Evolutionary conservation across 1,140 invertebrate genomes (phyloP).

Genomic region (Zaprionus tsacasi): DNA sequence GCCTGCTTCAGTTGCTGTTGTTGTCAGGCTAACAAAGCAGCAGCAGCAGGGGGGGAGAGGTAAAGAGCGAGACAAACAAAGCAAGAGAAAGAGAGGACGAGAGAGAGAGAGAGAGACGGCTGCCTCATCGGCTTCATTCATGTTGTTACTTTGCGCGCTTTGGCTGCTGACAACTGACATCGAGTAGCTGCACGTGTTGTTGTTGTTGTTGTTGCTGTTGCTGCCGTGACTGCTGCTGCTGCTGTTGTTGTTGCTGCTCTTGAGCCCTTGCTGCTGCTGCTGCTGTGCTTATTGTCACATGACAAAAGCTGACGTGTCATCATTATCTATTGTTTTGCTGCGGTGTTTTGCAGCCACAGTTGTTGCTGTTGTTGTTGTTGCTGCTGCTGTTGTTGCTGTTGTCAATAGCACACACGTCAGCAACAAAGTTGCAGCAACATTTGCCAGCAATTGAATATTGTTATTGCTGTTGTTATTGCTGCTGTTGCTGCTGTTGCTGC

Average conservation of each 20-base stretch:
- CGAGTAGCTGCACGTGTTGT: conserved; percentile 56
- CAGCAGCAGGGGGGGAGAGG: neutral
- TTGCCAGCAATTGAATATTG: conserved; percentile 23
- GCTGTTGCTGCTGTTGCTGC: conserved; percentile 25
- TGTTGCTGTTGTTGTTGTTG: conserved; percentile 9
- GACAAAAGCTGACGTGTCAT: conserved; percentile 77
- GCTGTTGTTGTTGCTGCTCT: conserved; percentile 22
- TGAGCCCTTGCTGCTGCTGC: conserved; percentile 22
- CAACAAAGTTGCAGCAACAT: conserved; percentile 59
- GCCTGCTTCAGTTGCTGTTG: conserved; percentile 25
- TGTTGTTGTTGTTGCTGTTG: conserved; percentile 19
- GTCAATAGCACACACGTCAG: conserved; percentile 47
- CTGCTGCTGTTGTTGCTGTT: conserved; percentile 27
- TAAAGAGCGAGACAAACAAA: too few species aligned
- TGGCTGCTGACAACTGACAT: conserved; percentile 68
- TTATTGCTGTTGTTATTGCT: conserved; percentile 25
- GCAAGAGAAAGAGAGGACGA: neutral
- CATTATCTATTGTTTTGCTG: conserved; percentile 72
- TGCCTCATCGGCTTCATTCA: conserved; percentile 48
- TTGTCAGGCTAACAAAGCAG: conserved; percentile 9
- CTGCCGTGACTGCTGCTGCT: conserved; percentile 7
- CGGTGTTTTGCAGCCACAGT: conserved; percentile 24
- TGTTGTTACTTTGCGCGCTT: conserved; percentile 63
- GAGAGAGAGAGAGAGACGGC: neutral
- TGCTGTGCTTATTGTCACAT: conserved; percentile 63